phyloP scores from a whole-genome alignment of 2,113 vertebrate genomes.

The Sus scrofa region T2T-Sscrofa CM000830.6:19601501-19602000 shows the following conservation, averaged over 20 bases:
- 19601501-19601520: neutral
- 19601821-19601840: neutral
- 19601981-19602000: too few relatives aligned
- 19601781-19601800: neutral
- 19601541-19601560: neutral
- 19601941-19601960: neutral
- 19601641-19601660: neutral
- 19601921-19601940: neutral
- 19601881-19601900: neutral
- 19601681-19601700: conserved; percentile 49
- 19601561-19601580: neutral
- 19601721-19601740: neutral
- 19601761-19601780: neutral
- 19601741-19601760: neutral
- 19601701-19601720: neutral
- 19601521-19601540: neutral
- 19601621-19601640: neutral
- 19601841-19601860: neutral
- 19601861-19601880: conserved; percentile 46
- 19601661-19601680: conserved; percentile 19
- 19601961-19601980: neutral
- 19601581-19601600: neutral
- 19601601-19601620: neutral
- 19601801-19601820: neutral
- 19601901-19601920: conserved; percentile 17